phyloP scores from a whole-genome alignment of 1,140 invertebrate species.

The Ceratoteleas bidentatus region DNA sequence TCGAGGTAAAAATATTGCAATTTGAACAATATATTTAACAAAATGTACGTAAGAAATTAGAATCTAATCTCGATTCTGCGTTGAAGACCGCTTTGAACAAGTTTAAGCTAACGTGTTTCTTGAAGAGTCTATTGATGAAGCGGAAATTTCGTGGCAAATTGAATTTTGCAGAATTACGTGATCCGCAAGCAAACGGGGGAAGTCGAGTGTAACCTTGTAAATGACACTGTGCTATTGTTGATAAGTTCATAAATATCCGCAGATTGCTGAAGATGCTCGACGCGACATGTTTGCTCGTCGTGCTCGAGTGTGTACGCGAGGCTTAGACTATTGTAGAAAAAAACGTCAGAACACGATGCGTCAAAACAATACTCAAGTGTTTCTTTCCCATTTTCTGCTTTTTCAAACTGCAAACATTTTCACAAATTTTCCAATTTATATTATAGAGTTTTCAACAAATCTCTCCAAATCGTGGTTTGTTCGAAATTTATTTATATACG shows the following conservation, averaged over 20 bases:
- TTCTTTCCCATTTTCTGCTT: too few species aligned
- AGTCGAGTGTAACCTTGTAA: conserved; percentile 43
- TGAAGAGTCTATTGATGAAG: too few species aligned
- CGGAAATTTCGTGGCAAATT: background rate
- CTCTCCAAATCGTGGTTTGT: too few species aligned
- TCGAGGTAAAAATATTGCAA: background rate
- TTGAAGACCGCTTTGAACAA: too few species aligned
- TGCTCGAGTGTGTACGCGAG: conserved; percentile 3
- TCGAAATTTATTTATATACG: too few species aligned
- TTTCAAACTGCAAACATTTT: too few species aligned
- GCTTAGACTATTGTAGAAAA: background rate
- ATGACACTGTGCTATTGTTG: conserved; percentile 53
- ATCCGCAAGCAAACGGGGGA: conserved; percentile 24
- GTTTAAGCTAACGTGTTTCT: too few species aligned
- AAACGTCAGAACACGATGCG: too few species aligned
- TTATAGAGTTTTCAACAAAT: too few species aligned
- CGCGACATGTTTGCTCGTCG: conserved; percentile 28
- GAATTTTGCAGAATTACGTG: conserved; percentile 27
- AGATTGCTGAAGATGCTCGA: conserved; percentile 41
- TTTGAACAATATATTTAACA: background rate
- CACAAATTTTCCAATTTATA: too few species aligned
- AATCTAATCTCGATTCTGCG: too few species aligned
- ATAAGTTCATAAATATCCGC: conserved; percentile 59
- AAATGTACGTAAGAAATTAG: background rate
- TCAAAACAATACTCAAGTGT: too few species aligned